Evolutionary conservation across 64 coral and sea anemone genomes (phyloP).

Genomic region (Acropora tenuis): DNA sequence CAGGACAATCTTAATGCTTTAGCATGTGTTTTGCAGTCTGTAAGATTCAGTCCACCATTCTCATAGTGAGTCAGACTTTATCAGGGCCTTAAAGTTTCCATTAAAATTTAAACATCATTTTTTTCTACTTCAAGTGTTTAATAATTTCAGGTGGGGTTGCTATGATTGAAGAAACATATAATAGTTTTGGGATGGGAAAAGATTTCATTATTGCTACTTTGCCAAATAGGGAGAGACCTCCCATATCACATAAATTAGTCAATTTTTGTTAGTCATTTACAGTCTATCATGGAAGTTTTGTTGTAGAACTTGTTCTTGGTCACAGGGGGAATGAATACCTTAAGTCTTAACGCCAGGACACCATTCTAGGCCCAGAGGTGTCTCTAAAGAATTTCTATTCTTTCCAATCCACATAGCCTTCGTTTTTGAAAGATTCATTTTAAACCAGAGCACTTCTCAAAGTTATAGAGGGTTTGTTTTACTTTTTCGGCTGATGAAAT

Average conservation of each 20-base stretch:
- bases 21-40: not conserved
- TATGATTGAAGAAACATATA: conserved; percentile 27
- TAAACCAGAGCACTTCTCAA: no score
- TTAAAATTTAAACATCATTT: no score
- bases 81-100: no score
- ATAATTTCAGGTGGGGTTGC: conserved; percentile 16
- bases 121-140: not conserved
- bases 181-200: conserved; percentile 5
- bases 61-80: not conserved
- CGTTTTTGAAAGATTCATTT: no score
- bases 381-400: no score
- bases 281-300: not conserved
- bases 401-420: no score
- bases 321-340: conserved; percentile 8
- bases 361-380: conserved; percentile 14
- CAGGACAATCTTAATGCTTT: conserved; percentile 22
- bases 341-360: not conserved
- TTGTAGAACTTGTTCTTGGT: conserved; percentile 9
- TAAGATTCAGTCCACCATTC: conserved; percentile 22
- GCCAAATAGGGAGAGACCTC: not conserved
- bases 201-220: conserved; percentile 17
- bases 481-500: not conserved
- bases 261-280: not conserved
- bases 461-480: no score
- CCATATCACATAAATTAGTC: not conserved